Evolutionary conservation across 2,797 vertebrate genomes (phyloP), one percentile per base, ranked within the genome.

Genomic region (Siniperca scherzeri): DNA sequence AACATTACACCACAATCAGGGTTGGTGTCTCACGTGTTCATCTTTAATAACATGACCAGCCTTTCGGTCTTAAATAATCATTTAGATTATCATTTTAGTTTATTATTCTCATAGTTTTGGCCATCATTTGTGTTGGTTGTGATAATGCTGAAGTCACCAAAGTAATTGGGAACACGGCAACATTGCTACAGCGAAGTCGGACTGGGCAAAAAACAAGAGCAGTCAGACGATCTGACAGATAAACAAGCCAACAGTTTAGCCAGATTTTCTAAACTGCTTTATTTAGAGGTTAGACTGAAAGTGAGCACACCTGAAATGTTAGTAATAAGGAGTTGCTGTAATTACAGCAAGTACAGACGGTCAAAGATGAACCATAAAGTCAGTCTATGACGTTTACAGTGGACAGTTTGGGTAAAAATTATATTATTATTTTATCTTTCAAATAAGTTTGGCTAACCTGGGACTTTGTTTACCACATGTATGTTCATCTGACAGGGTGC

Each of bases 1-100:
- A 46, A 92, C 96, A 82, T 94, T 95, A 89, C 96, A 94, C 92
- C 94, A 94, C 83, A 94, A 96, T 95, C 97, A 96, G 96, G 98
- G 98, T 99, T 94, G 94, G 97, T 96, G 82, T 89, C 76, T 60
- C 69, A 27, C 22, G 8, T 12, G 13, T 66, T 59, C 55, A 8
- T 36, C 67, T 38, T 50, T 11, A 5, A 38, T 25, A 57, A 61
- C 50, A 75, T 16, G 4, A 38, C 2, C 36, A 53, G 36, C 22
- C 4, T 3, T 19, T 70, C 33, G 11, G 9, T 38, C 14, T 46
- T 40, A 38, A 44, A 42, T 5, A 6, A 55, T 42, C 0, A 64
- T 40, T 33, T 30, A 30, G 30, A 30, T 30, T 30, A 30, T 30
- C 30, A 30, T 55, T 44, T 7, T 8, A 4, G 5, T 44, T 74